These are phyloP conservation scores for Atrichornis clamosus DNA, from an alignment of 2,113 vertebrate species.

Conservation along the genomic window DNA sequence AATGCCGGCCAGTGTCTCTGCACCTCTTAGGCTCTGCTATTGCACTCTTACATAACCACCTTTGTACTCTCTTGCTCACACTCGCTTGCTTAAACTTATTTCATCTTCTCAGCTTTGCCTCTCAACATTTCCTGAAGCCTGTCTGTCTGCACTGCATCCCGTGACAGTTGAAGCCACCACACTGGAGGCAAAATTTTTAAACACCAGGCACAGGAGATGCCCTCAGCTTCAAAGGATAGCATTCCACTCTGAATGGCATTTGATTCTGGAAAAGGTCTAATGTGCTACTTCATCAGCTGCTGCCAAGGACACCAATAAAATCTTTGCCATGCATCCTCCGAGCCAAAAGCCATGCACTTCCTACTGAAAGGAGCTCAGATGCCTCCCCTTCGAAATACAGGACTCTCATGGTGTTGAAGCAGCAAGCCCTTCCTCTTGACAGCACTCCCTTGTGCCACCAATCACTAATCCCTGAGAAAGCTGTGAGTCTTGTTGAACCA, in stretches of 20 bases:
- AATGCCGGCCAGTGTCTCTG: accelerated
- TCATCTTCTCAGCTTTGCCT: background rate
- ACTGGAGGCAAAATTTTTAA: background rate
- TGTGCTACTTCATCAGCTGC: background rate
- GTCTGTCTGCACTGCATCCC: too few relatives aligned
- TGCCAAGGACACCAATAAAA: background rate
- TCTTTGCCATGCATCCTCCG: background rate
- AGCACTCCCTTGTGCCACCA: background rate
- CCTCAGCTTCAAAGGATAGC: background rate
- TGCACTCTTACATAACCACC: too few relatives aligned
- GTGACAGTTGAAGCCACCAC: too few relatives aligned
- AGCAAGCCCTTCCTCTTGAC: background rate
- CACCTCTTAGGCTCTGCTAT: background rate
- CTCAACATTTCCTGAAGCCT: too few relatives aligned
- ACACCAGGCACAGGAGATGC: too few relatives aligned
- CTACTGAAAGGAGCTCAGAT: accelerated
- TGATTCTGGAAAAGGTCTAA: too few relatives aligned
- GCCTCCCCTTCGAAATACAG: background rate
- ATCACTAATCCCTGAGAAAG: background rate
- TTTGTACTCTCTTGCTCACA: accelerated
- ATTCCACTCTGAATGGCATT: accelerated
- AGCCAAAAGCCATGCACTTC: accelerated
- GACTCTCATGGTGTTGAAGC: background rate
- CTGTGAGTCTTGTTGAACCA: accelerated
- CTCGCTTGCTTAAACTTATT: accelerated